phyloP scores from a whole-genome alignment of 2,797 vertebrate genomes.

The Ficedula albicollis region DNA sequence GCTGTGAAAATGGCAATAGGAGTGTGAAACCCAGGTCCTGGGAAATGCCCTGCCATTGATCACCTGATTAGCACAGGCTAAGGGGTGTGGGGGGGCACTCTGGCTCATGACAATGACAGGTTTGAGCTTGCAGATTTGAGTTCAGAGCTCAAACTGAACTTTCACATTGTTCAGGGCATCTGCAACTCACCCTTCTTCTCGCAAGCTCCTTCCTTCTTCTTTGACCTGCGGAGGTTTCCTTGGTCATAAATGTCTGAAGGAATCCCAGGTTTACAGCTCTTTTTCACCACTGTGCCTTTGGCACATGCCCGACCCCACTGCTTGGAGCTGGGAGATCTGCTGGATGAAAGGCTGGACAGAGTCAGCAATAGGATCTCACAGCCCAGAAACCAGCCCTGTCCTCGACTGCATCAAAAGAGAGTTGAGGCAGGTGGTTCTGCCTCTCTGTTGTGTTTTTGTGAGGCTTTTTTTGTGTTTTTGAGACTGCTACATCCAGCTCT shows the following conservation, averaged over 20 bases:
- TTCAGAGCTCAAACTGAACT: background rate
- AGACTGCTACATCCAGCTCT: background rate
- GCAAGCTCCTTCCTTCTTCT: background rate
- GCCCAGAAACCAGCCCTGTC: background rate
- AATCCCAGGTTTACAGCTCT: background rate
- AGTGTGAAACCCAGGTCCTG: background rate
- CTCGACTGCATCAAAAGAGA: background rate
- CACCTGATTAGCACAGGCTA: background rate
- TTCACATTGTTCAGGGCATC: fast-evolving
- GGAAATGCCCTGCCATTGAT: conserved; percentile 50
- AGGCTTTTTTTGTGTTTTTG: background rate
- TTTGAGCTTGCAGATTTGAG: background rate
- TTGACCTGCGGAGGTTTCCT: background rate
- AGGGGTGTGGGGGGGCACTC: background rate
- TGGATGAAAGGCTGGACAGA: background rate
- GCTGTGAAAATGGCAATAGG: conserved; percentile 55
- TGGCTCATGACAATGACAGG: fast-evolving
- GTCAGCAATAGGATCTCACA: background rate
- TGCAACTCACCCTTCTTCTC: background rate
- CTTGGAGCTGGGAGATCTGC: background rate
- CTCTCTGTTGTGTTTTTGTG: background rate
- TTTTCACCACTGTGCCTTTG: background rate
- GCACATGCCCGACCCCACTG: background rate
- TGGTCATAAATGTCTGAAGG: background rate
- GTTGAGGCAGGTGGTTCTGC: background rate